These are phyloP conservation scores for Dendroctonus valens DNA, from an alignment of 1,140 invertebrate species.

Conservation along the genomic window DNA sequence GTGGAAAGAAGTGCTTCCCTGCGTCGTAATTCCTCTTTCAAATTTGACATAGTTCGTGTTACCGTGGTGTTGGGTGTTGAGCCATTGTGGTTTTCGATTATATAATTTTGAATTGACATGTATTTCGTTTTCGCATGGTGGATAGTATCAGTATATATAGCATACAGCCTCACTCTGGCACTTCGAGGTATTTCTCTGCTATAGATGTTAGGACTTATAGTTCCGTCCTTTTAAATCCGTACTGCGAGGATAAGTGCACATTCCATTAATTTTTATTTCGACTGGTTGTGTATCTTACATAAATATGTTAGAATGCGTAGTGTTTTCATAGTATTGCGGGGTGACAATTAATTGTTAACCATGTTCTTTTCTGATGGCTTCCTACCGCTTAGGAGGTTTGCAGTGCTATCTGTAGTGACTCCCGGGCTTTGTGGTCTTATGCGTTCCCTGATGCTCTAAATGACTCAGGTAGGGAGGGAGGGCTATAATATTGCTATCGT, in stretches of 20 bases:
- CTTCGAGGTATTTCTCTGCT: constrained; percentile 17
- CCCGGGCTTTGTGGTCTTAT: no score
- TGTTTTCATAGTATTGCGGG: constrained; percentile 1
- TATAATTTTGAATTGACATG: constrained; percentile 24
- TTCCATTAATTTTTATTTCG: constrained; percentile 33
- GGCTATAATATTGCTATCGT: no score
- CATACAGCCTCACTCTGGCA: constrained; percentile 16
- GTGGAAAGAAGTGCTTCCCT: constrained; percentile 40
- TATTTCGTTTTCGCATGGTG: constrained; percentile 20
- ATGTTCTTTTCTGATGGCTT: not conserved
- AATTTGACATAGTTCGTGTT: no score
- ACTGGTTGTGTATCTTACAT: constrained; percentile 34
- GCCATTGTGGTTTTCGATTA: constrained; percentile 16
- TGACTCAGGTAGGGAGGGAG: no score
- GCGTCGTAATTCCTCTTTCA: no score
- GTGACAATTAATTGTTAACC: constrained; percentile 24
- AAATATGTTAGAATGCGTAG: constrained; percentile 36
- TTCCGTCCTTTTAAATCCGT: constrained; percentile 38
- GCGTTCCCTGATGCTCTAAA: no score
- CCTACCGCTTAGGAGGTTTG: not conserved
- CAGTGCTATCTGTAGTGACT: no score
- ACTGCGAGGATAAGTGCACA: constrained; percentile 27
- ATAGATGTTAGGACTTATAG: constrained; percentile 36
- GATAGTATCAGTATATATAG: no score
- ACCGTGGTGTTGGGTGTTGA: constrained; percentile 23